Evolutionary conservation across 2,797 vertebrate genomes (phyloP).

Genomic region (Platyrinchus mystaceus): DNA sequence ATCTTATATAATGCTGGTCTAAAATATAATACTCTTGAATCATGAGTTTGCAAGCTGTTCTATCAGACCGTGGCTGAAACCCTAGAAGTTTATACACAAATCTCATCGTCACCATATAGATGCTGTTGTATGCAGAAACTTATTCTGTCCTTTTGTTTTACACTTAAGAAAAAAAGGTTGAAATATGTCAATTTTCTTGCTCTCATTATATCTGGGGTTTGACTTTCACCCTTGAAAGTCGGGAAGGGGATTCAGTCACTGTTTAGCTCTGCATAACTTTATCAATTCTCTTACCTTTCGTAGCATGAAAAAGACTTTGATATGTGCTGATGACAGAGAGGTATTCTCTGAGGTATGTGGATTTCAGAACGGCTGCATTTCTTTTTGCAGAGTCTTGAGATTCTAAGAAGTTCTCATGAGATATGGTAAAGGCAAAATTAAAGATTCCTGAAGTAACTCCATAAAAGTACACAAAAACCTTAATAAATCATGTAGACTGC

Average conservation of each 20-base stretch:
- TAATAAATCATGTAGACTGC: not conserved
- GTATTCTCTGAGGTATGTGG: not conserved
- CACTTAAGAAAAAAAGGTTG: not conserved
- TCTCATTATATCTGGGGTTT: not conserved
- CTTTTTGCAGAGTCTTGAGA: not conserved
- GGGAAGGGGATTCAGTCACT: not conserved
- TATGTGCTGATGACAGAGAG: not conserved
- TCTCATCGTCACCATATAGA: not conserved
- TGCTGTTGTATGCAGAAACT: not conserved
- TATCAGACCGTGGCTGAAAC: not conserved
- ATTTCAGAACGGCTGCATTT: not conserved
- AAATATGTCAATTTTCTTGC: not conserved
- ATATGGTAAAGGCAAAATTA: not conserved
- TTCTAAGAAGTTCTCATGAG: not conserved
- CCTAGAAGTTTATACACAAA: not conserved
- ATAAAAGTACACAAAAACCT: not conserved
- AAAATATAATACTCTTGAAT: not conserved
- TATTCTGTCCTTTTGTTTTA: not conserved
- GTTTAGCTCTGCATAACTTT: not conserved
- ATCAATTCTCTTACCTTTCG: not conserved
- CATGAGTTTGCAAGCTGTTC: not conserved
- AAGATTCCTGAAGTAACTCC: not conserved
- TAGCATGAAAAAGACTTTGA: not conserved
- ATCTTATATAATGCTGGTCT: not conserved
- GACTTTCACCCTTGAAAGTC: not conserved